Base-by-base conservation (phyloP, 2,888 invertebrate genomes). In the Dascillus cervinus region DNA sequence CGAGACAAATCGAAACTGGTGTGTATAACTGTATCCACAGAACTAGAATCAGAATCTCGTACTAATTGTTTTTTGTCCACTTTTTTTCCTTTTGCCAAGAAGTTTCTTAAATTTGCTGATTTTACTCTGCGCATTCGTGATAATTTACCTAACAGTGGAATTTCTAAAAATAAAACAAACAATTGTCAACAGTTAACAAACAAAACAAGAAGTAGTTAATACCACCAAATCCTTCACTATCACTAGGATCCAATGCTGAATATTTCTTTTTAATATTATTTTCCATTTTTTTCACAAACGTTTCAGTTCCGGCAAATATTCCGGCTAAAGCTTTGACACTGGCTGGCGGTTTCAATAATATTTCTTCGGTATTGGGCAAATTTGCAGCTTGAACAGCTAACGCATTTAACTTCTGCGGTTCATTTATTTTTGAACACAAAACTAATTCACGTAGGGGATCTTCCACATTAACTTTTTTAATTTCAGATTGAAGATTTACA, bases 361-460 rank as follows among this genome's bases (percentile, higher is more conserved):
- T 50, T 39, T 56, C 58, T 31, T 77, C 70, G 28, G 73, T 65
- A 28, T 70, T 64, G 2, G 60, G 63, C 22, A 80, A 55, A 46
- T 77, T 69, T 0, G 78, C 73, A 1, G 82, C 80, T 36, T 75
- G 71, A 22, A 66, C 64, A 0, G 82, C 82, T 39, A 82, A 56
- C 13, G 65, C 64, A 44, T 69, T 70, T 14, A 82, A 52, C 14
- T 72, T 68, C 2, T 69, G 63, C 3, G 60, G 53, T 29, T 65
- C 66, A 17, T 60, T 60, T 13, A 62, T 63, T 41, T 76, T 73
- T 0, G 74, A 69, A 46, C 75, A 63, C 4, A 73, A 51, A 12
- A 83, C 70, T 13, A 83, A 60, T 50, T 82, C 79, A 19, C 75
- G 66, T 11, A 82, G 56, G 8, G 76, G 79, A 62, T 82, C 82